Conservation (phyloP, 2,797 vertebrate species). For the Arnoldichthys spilopterus region DNA sequence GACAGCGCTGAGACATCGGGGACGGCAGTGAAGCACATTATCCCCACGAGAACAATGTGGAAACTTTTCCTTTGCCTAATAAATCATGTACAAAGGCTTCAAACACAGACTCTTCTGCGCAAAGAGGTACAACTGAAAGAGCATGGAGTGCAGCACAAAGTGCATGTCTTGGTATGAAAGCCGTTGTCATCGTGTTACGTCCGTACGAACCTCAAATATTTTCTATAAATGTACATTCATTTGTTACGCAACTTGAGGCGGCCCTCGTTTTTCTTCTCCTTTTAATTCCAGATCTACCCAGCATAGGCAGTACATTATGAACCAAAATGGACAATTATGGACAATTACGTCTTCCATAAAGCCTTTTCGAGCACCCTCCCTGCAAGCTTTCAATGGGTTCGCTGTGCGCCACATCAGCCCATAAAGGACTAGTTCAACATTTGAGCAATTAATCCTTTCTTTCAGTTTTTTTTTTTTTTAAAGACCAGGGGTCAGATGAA, state of each 20-base stretch:
- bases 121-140: not conserved
- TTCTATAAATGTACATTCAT: conserved; percentile 1
- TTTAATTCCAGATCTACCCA: not conserved
- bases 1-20: conserved; percentile 4
- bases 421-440: conserved; percentile 32
- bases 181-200: not conserved
- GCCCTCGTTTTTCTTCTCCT: conserved; percentile 11
- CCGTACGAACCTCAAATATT: conserved; percentile 1
- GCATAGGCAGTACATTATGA: conserved; percentile 21
- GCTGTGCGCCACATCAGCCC: not conserved
- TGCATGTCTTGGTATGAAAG: not conserved
- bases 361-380: conserved; percentile 2
- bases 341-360: conserved; percentile 39
- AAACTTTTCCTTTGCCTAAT: not conserved
- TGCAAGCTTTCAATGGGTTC: conserved; percentile 1
- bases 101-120: not conserved
- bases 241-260: conserved; percentile 26
- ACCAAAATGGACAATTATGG: conserved; percentile 39
- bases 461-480: conserved; percentile 19
- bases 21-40: not conserved
- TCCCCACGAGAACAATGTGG: not conserved
- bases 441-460: conserved; percentile 43
- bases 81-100: not conserved
- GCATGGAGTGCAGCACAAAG: not conserved
- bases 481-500: conserved; percentile 33